Percentiles rank a stretch among this genome's conserved stretches.
These are phyloP conservation scores for Vulpes vulpes DNA, from an alignment of 2,113 vertebrate genomes.

Conservation along the genomic window DNA sequence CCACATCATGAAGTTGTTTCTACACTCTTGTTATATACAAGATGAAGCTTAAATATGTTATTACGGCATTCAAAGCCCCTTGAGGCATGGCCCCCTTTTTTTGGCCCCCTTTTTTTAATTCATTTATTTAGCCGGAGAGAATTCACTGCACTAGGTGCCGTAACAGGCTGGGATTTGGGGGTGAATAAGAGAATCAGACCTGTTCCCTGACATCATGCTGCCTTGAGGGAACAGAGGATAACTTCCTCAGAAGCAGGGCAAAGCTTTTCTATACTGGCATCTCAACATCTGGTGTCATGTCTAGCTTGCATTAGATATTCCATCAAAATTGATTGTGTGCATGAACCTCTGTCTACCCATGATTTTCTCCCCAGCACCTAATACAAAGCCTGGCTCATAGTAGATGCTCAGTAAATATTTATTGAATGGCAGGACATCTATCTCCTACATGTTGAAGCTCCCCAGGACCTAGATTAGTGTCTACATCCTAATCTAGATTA, in stretches of 20 bases:
- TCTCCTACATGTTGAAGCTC: not conserved
- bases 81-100: too few relatives aligned
- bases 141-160: too few relatives aligned
- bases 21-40: not conserved
- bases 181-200: not conserved
- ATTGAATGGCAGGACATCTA: not conserved
- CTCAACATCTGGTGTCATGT: not conserved
- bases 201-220: not conserved
- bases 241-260: not conserved
- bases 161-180: not conserved
- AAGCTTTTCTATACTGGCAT: not conserved
- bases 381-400: not conserved
- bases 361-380: not conserved
- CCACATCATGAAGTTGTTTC: not conserved
- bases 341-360: not conserved
- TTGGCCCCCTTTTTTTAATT: not conserved
- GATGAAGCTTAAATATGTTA: not conserved
- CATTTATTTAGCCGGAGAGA: not conserved
- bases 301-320: too few relatives aligned
- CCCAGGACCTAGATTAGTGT: not conserved
- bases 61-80: not conserved
- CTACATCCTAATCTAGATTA: too few relatives aligned
- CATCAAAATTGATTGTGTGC: not conserved
- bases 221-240: not conserved
- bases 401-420: not conserved